phyloP scores from a whole-genome alignment of 2,797 vertebrate genomes.

The Sylvia borin region DNA sequence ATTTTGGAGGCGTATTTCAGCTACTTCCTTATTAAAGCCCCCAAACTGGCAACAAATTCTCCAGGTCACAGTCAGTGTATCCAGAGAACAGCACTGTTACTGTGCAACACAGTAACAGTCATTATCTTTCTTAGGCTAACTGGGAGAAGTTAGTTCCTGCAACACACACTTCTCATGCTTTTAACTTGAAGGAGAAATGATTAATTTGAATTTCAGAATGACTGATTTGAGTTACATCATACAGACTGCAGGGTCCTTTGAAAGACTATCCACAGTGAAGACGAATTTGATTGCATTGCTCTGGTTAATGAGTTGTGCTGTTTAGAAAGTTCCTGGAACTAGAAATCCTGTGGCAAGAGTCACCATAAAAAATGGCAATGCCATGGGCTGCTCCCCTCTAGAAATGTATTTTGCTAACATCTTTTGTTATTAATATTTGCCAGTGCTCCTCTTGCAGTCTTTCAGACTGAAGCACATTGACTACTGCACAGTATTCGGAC shows the following conservation, averaged over 20 bases:
- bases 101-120: not conserved
- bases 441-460: not conserved
- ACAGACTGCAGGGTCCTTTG: not conserved
- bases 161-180: not conserved
- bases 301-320: not conserved
- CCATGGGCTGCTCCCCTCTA: not conserved
- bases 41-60: not conserved
- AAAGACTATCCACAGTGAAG: not conserved
- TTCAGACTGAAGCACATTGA: not conserved
- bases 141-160: not conserved
- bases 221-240: not conserved
- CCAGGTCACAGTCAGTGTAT: not conserved
- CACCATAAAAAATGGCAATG: not conserved
- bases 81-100: not conserved
- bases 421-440: not conserved
- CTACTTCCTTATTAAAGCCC: not conserved
- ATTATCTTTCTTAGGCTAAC: not conserved
- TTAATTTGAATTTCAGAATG: slow-evolving; percentile 5
- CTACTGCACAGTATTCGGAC: not conserved
- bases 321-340: not conserved
- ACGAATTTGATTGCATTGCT: not conserved
- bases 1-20: not conserved
- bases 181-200: not conserved
- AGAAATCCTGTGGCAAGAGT: not conserved
- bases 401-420: not conserved